phyloP scores from a whole-genome alignment of 2,113 vertebrate species.

The Cettia cetti region DNA sequence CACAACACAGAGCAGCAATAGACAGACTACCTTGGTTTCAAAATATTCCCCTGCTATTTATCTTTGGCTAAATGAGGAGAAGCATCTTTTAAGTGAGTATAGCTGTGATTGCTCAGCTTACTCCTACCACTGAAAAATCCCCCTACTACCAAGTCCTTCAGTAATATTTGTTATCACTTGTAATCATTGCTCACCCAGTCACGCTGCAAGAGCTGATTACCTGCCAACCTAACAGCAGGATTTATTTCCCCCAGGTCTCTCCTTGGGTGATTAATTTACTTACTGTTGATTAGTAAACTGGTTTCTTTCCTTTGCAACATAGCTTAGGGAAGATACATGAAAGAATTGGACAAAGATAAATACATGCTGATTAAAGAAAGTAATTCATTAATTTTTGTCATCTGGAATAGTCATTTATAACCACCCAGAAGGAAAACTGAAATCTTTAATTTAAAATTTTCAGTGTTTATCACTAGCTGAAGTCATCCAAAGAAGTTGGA shows the following conservation, averaged over 20 bases:
- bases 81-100: neutral
- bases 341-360: slow-evolving; percentile 5
- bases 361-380: slow-evolving; percentile 9
- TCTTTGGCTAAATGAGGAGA: neutral
- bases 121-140: neutral
- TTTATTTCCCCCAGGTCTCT: neutral
- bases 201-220: neutral
- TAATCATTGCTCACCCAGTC: slow-evolving; percentile 22
- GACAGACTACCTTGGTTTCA: neutral
- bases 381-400: slow-evolving; percentile 28
- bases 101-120: slow-evolving; percentile 10
- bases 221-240: slow-evolving; percentile 37
- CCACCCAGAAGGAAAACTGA: slow-evolving; percentile 9
- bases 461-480: neutral
- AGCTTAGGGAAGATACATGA: neutral
- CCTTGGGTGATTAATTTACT: slow-evolving; percentile 9
- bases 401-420: neutral
- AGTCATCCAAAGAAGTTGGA: neutral
- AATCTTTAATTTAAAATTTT: neutral
- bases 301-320: slow-evolving; percentile 16
- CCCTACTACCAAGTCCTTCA: neutral
- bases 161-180: slow-evolving; percentile 20
- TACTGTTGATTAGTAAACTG: slow-evolving; percentile 3
- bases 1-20: neutral
- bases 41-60: neutral